phyloP scores from a whole-genome alignment of 2,797 vertebrate species.

The Siniperca obscura region DNA sequence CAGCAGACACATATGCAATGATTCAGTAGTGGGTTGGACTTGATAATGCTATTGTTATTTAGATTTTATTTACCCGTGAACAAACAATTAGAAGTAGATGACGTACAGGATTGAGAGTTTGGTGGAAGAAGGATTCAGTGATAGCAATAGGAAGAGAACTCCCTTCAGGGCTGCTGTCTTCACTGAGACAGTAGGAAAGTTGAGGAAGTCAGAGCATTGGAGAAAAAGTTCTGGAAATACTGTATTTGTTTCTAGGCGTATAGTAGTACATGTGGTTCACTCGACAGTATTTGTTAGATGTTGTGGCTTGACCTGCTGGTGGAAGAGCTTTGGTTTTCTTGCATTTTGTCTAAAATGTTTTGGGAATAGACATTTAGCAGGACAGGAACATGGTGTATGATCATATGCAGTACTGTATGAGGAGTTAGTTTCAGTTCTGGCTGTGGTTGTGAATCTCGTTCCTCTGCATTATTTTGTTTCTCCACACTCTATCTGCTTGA shows the following conservation, averaged over 20 bases:
- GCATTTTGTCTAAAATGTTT: slow-evolving; percentile 26
- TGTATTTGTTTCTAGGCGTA: slow-evolving; percentile 14
- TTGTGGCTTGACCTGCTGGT: slow-evolving; percentile 43
- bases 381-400: slow-evolving; percentile 22
- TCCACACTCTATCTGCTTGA: slow-evolving; percentile 16
- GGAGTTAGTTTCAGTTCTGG: slow-evolving; percentile 41
- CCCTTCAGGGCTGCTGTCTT: slow-evolving; percentile 32
- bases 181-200: slow-evolving; percentile 20
- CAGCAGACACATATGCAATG: slow-evolving; percentile 56
- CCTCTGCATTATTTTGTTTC: slow-evolving; percentile 14
- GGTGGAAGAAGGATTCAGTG: slow-evolving; percentile 5
- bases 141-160: slow-evolving; percentile 5
- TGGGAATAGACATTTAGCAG: slow-evolving; percentile 41
- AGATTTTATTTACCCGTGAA: slow-evolving; percentile 49
- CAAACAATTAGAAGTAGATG: slow-evolving; percentile 28
- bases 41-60: slow-evolving; percentile 46
- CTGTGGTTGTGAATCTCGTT: slow-evolving; percentile 39
- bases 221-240: slow-evolving; percentile 32
- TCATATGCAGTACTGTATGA: slow-evolving; percentile 18
- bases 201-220: slow-evolving; percentile 36
- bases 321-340: slow-evolving; percentile 36
- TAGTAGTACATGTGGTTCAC: slow-evolving; percentile 15
- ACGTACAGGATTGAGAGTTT: slow-evolving; percentile 29
- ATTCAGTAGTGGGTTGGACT: slow-evolving; percentile 50
- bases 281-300: slow-evolving; percentile 34